A percentile compares a stretch with the other conserved stretches of the same genome.
phyloP scores from a whole-genome alignment of 2,113 vertebrate species.

The Herpailurus yagouaroundi region DNA sequence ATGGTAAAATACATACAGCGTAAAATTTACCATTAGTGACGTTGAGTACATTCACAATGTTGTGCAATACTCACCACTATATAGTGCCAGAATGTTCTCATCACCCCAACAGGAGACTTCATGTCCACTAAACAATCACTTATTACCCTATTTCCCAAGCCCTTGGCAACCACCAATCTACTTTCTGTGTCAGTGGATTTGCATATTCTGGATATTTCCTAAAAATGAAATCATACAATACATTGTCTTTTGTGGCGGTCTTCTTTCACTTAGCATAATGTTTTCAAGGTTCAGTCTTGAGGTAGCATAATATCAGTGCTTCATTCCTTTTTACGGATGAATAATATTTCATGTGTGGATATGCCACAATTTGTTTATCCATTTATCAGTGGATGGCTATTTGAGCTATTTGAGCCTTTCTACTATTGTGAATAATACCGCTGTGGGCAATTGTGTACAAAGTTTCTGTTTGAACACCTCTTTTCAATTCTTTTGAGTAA shows the following conservation, averaged over 20 bases:
- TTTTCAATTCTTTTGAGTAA: not conserved
- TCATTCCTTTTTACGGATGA: not conserved
- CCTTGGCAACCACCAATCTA: not conserved
- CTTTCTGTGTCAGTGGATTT: not conserved
- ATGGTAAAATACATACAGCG: not conserved
- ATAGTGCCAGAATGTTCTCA: not conserved
- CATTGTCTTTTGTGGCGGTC: not conserved
- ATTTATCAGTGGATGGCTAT: not conserved
- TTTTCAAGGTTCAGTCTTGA: not conserved
- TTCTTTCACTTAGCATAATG: not conserved
- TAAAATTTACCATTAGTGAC: not conserved
- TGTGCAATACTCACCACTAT: not conserved
- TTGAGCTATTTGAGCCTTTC: not conserved
- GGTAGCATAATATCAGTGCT: not conserved
- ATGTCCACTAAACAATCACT: not conserved
- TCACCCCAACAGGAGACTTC: not conserved
- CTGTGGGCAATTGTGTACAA: not conserved
- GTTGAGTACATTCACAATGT: not conserved
- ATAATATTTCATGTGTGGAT: not conserved
- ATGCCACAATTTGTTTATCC: not conserved
- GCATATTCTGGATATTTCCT: not conserved
- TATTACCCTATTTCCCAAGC: not conserved
- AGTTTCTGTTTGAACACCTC: not conserved
- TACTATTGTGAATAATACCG: not conserved
- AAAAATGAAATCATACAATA: not conserved